Base-by-base conservation (phyloP, 2,888 invertebrate species). In the Neoaliturus tenellus region DNA sequence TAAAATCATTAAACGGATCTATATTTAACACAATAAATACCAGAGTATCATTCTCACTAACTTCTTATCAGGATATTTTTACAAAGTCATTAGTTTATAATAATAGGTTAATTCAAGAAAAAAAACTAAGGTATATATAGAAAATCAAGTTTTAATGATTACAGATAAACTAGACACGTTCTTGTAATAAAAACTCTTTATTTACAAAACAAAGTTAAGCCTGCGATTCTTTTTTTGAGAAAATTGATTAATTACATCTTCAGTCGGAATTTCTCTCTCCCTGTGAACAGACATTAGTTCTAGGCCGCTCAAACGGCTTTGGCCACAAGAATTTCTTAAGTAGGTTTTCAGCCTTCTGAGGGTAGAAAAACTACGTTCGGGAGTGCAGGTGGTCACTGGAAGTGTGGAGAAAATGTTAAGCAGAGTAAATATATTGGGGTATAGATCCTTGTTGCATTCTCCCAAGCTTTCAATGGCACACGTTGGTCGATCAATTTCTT, bases 361-460 rank as follows among this genome's bases (percentile, higher is more conserved):
- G 6, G 73, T 73, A 10, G 73, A 73, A 35, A 73, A 73, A 3
- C 20, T 73, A n/a, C 44, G 39, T 41, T 73, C 73, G 5, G 73
- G 73, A 8, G 23, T 73, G 28, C 73, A 73, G 39, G 41, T 41
- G 73, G 73, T 39, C 20, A 73, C 73, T 41, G 73, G 73, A 25
- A 73, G 73, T n/a, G 73, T 73, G 14, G 73, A 73, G 20, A 73
- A 73, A 33, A 73, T 73, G 5, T 73, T 17, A n/a, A 73, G 20
- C n/a, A 71, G 44, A 35, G 41, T 39, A 25, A 39, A 41, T 20
- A 81, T 33, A 35, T 81, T 81, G 28, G 62, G 62, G 62, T 25
- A 71, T 67, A 51, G 20, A 35, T 58, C 44, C 33, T 51, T 83
- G 31, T 83, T 58, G 41, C 62, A 67, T 55, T 48, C 39, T 84